Conservation (phyloP, 2,888 invertebrate genomes). For the Noctua fimbriata region DNA sequence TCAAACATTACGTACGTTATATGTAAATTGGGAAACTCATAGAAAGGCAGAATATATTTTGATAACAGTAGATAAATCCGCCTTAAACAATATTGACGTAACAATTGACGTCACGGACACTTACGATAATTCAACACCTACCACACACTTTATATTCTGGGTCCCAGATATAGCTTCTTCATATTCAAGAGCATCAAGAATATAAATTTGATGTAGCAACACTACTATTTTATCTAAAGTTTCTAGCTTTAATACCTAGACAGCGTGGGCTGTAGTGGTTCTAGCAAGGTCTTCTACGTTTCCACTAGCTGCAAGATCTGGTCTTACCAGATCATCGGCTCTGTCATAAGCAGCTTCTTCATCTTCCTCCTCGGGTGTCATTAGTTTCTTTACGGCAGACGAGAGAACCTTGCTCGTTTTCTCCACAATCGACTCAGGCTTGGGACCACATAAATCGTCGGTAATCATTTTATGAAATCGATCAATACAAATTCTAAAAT, state of each 20-base stretch:
- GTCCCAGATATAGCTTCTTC: slow-evolving; percentile 37
- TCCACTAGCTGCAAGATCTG: slow-evolving; percentile 53
- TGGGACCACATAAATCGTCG: slow-evolving; percentile 62
- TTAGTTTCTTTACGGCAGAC: slow-evolving; percentile 89
- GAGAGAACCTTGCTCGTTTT: slow-evolving; percentile 89
- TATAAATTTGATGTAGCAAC: slow-evolving; percentile 20
- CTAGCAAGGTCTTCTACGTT: slow-evolving; percentile 17
- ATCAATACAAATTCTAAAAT: neutral
- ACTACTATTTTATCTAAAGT: slow-evolving; percentile 46
- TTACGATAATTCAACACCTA: slow-evolving; percentile 40
- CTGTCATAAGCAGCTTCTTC: slow-evolving; percentile 92
- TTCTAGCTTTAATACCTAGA: slow-evolving; percentile 30
- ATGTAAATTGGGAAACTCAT: slow-evolving; percentile 9
- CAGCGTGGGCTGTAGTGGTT: neutral
- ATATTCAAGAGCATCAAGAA: slow-evolving; percentile 30
- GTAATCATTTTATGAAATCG: slow-evolving; percentile 26
- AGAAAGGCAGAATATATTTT: slow-evolving; percentile 16
- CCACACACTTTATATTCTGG: slow-evolving; percentile 42
- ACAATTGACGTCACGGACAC: slow-evolving; percentile 53
- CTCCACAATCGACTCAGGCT: slow-evolving; percentile 92
- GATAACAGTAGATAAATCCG: slow-evolving; percentile 34
- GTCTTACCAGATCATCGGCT: slow-evolving; percentile 93
- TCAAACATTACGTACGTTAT: neutral
- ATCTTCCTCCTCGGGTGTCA: slow-evolving; percentile 85
- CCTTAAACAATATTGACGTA: slow-evolving; percentile 45